Base-by-base conservation (phyloP, 92 coral and sea anemone species). In the Phenganax subtilis region DNA sequence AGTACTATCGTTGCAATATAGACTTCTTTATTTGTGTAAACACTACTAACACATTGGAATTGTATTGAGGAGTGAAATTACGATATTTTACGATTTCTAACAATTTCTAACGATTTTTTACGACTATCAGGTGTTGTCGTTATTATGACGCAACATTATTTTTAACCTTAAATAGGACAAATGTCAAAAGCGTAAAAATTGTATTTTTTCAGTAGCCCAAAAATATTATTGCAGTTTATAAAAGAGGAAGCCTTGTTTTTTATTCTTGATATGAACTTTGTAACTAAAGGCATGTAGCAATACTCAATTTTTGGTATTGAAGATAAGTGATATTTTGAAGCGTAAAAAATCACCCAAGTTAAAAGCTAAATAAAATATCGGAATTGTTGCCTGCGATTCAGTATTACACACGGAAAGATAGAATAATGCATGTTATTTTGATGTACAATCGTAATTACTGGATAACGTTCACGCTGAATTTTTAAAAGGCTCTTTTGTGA, bases 241-340 rank as follows among this genome's bases (percentile, higher is more conserved):
- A 59, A 59, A 61, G 67, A 61, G 67, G 67, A 61, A 61, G 25
- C 67, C 9, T 61, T 61, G 67, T 61, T 61, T 17, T 61, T 61
- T 61, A 61, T 8, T 61, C 28, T 61, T 61, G 67, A 15, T 61
- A 61, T 15, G 25, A 61, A 7, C 67, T 61, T 61, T 15, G n/a
- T 61, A 28, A 7, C 67, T 61, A 7, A 14, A 61, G 67, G 67
- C 67, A 61, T 61, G 67, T 61, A 61, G 67, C 67, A 61, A 61
- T 61, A 61, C 25, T 17, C 67, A 7, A 15, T 61, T 61, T 61
- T 61, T 28, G 28, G 25, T 61, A 28, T 61, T 61, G 25, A 61
- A 61, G 25, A 15, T 8, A 61, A 61, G 67, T 25, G 14, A 61
- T 61, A 61, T 61, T 61, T 61, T 61, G 9, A 61, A 7, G 25